These are phyloP conservation scores for Acanthochromis polyacanthus DNA, from an alignment of 2,113 vertebrate species.

Conservation along the genomic window DNA sequence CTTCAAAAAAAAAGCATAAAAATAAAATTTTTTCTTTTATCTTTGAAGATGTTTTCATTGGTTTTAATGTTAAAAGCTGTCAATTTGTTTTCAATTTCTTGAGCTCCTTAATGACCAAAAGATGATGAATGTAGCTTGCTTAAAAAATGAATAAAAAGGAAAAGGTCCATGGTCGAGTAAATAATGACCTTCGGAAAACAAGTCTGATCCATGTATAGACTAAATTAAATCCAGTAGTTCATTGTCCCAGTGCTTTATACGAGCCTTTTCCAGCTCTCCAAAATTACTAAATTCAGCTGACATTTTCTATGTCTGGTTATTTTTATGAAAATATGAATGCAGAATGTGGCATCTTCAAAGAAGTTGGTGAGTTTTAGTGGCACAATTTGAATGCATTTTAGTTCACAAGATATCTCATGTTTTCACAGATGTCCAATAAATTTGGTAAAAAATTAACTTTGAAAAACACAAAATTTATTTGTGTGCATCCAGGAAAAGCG, in stretches of 20 bases:
- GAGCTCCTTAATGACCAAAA: slow-evolving; percentile 4
- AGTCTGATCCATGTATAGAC: not conserved
- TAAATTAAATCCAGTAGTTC: slow-evolving; percentile 9
- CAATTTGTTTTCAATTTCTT: not conserved
- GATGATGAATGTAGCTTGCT: not conserved
- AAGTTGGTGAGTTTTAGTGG: no score
- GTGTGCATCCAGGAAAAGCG: no score
- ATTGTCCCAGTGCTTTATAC: not conserved
- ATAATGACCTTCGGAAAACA: slow-evolving; percentile 3
- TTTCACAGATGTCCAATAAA: no score
- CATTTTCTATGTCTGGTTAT: not conserved
- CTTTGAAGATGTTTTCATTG: not conserved
- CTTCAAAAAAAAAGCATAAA: not conserved
- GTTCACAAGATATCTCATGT: no score
- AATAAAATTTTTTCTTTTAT: not conserved
- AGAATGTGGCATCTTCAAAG: no score
- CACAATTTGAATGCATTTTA: no score
- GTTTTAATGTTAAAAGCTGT: slow-evolving; percentile 3
- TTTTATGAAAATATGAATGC: no score
- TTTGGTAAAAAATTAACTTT: no score
- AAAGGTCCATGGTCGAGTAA: not conserved
- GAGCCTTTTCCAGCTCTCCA: not conserved
- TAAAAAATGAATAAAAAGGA: slow-evolving; percentile 6
- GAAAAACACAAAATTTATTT: no score
- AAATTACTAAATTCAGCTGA: not conserved